Percentiles rank a stretch among this genome's conserved stretches.
These are phyloP conservation scores for Rhorus exstirpatorius DNA, from an alignment of 2,888 invertebrate genomes.

Conservation along the genomic window DNA sequence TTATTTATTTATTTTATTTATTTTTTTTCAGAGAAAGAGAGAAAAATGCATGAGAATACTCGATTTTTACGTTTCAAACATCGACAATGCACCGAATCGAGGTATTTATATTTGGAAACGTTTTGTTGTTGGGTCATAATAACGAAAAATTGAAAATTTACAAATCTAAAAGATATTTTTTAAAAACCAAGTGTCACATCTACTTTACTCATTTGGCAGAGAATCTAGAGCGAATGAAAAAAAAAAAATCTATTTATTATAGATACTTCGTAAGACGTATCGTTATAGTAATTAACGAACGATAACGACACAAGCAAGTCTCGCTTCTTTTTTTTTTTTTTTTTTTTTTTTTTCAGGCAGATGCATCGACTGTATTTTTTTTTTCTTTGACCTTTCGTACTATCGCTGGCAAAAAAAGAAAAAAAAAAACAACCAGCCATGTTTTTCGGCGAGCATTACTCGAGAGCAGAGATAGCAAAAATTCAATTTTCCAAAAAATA, in stretches of 20 bases:
- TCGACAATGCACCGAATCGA: slow-evolving; percentile 19
- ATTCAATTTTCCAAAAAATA: not conserved
- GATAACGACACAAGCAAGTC: slow-evolving; percentile 53
- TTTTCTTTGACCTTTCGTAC: slow-evolving; percentile 12
- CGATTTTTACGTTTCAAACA: slow-evolving; percentile 18
- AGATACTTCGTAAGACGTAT: no score
- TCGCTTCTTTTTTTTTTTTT: no score
- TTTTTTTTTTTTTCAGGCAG: slow-evolving; percentile 56
- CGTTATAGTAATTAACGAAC: slow-evolving; percentile 8
- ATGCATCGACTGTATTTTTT: slow-evolving; percentile 66
- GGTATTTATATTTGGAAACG: slow-evolving; percentile 9
- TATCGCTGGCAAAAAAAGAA: not conserved
- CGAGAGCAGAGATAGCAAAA: not conserved
- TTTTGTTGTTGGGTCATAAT: no score
- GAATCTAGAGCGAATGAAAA: not conserved
- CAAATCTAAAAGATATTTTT: no score
- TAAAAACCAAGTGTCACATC: slow-evolving; percentile 19
- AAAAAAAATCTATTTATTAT: not conserved
- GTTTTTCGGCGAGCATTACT: slow-evolving; percentile 44
- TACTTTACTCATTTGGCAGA: slow-evolving; percentile 34
- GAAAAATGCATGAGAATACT: not conserved
- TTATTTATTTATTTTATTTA: no score
- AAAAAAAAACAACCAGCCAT: not conserved
- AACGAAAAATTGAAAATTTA: slow-evolving; percentile 1
- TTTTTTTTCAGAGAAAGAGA: not conserved